Base-by-base conservation (phyloP, 2,797 vertebrate species). In the Gymnoscopelus microlampas region DNA sequence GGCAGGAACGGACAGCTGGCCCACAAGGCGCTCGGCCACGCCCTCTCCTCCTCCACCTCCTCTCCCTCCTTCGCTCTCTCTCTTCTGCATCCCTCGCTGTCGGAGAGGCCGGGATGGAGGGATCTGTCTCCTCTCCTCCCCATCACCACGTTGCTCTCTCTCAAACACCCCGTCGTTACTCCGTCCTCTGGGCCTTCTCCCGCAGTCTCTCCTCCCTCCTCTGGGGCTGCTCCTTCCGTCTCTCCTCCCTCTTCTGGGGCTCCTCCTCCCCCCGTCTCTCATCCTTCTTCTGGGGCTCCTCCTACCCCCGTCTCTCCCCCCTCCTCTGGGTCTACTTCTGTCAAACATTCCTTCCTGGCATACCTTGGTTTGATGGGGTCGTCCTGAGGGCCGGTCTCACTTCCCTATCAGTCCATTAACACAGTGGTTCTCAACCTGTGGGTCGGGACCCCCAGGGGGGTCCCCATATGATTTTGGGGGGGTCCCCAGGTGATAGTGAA, bases 291-390 rank as follows among this genome's bases (percentile, higher is more conserved):
- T 3, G 26, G 26, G 19, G 19, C 23, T 58, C 66, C 2, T 66
- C 80, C 12, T 92, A 94, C 51, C 88, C 93, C 44, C 95, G 95
- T 11, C n/a, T 32, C 47, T 51, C 64, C 39, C 13, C 23, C 60
- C 32, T 47, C 50, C 9, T 54, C 71, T 3, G 32, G 32, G 32
- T 93, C 95, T 59, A 91, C 94, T 53, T 96, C 96, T 24, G 92
- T 91, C 70, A 98, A 99, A 92, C 95, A 95, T 93, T 97, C 96
- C 91, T 98, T 98, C 86, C 94, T 99, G n/a, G 90, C 95, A 85
- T 98, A 98, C 84, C 96, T 99, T 50, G 97, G 98, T 85, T 93
- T 99, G 59, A 95, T 92, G 67, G 93, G 95, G 77, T 93, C 94
- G 89, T 94, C 95, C 81, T 96, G 95, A 94, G 94, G 92, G 88